Percentiles rank a stretch among this genome's conserved stretches.
Conservation (phyloP, 2,888 invertebrate species). For the Perizoma flavofasciatum region DNA sequence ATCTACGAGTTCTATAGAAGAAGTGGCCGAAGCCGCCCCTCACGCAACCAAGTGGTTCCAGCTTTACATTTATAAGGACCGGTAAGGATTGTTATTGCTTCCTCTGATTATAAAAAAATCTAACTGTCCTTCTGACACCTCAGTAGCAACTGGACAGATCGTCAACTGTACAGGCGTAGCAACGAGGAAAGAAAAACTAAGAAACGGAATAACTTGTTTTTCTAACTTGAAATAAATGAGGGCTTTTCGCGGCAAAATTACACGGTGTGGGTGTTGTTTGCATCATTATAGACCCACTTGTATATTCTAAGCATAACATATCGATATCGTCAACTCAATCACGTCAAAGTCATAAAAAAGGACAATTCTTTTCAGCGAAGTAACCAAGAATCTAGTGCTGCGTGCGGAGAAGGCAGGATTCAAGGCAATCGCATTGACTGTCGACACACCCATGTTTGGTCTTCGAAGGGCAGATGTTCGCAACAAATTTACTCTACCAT, state of each 20-base stretch:
- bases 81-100: conserved; percentile 68
- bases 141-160: too few relatives aligned
- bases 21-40: conserved; percentile 91
- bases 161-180: too few relatives aligned
- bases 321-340: too few relatives aligned
- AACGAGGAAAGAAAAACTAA: too few relatives aligned
- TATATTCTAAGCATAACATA: too few relatives aligned
- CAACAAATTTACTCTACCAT: conserved; percentile 92
- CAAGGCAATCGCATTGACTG: conserved; percentile 93
- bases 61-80: conserved; percentile 94
- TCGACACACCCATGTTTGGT: conserved; percentile 95
- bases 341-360: too few relatives aligned
- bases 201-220: too few relatives aligned
- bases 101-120: too few relatives aligned
- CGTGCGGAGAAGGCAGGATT: conserved; percentile 93
- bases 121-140: too few relatives aligned
- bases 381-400: conserved; percentile 88
- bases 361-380: conserved; percentile 66
- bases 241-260: too few relatives aligned
- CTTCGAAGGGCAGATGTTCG: conserved; percentile 90
- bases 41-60: conserved; percentile 94
- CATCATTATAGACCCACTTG: background rate
- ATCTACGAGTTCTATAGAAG: conserved; percentile 94
- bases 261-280: background rate
- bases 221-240: too few relatives aligned